These are phyloP conservation scores for Garra rufa DNA, from an alignment of 2,113 vertebrate genomes.

Conservation along the genomic window DNA sequence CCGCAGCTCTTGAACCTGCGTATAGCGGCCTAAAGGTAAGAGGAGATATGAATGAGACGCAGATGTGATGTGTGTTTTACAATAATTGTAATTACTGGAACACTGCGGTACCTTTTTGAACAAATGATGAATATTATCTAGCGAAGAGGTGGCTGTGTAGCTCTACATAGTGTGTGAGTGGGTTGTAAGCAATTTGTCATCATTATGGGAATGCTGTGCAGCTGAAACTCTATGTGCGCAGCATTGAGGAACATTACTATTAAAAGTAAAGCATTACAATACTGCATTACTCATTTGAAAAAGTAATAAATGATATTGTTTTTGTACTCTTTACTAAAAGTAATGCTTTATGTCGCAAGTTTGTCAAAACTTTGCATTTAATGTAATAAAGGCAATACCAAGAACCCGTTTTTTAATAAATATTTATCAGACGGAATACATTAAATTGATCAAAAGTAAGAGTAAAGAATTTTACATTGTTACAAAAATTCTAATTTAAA, in stretches of 20 bases:
- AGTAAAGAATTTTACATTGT: not conserved
- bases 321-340: not conserved
- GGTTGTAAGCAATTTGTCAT: slow-evolving; percentile 34
- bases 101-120: slow-evolving; percentile 11
- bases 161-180: slow-evolving; percentile 2
- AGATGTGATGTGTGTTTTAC: slow-evolving; percentile 12
- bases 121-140: slow-evolving; percentile 38
- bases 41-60: not conserved
- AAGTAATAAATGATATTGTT: not conserved
- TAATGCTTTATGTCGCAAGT: not conserved
- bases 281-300: not conserved
- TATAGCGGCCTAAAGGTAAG: slow-evolving; percentile 7
- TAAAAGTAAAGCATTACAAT: slow-evolving; percentile 11
- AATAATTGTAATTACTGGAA: slow-evolving; percentile 24
- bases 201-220: slow-evolving; percentile 6
- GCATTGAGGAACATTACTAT: not conserved
- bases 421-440: not conserved
- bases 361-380: not conserved
- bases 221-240: not conserved
- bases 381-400: not conserved
- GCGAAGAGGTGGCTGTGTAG: slow-evolving; percentile 7
- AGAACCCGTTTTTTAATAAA: not conserved
- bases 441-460: not conserved
- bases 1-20: not conserved
- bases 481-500: not conserved